These are phyloP conservation scores for Cepphus grylle DNA, from an alignment of 2,113 vertebrate species.

Conservation along the genomic window DNA sequence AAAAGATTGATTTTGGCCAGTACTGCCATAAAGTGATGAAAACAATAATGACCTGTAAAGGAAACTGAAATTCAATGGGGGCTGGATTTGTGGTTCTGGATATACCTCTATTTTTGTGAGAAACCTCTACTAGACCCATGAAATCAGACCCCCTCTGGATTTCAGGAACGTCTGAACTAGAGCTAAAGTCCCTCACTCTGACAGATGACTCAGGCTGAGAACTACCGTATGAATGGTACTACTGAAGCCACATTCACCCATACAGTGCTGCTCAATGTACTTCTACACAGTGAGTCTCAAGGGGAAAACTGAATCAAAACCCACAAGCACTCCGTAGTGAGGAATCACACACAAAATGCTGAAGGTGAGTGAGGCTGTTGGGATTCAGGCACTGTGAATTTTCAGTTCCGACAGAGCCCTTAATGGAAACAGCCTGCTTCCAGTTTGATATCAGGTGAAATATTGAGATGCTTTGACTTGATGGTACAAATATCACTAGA, in stretches of 20 bases:
- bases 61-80: slow-evolving; percentile 13
- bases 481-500: not conserved
- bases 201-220: not conserved
- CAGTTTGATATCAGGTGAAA: not conserved
- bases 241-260: not conserved
- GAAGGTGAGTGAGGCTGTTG: not conserved
- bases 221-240: not conserved
- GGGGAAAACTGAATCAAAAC: not conserved
- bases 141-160: not conserved
- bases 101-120: slow-evolving; percentile 25
- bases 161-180: not conserved
- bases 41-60: slow-evolving; percentile 24
- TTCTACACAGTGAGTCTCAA: not conserved
- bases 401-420: not conserved
- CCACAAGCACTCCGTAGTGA: not conserved
- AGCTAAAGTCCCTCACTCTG: not conserved
- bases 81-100: slow-evolving; percentile 5
- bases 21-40: slow-evolving; percentile 17
- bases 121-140: not conserved
- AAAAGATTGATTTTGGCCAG: slow-evolving; percentile 38
- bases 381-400: not conserved
- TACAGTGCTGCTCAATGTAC: not conserved
- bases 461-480: not conserved
- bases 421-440: not conserved
- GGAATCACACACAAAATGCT: not conserved